Conservation (phyloP, 2,888 invertebrate genomes). For the Limnephilus marmoratus region DNA sequence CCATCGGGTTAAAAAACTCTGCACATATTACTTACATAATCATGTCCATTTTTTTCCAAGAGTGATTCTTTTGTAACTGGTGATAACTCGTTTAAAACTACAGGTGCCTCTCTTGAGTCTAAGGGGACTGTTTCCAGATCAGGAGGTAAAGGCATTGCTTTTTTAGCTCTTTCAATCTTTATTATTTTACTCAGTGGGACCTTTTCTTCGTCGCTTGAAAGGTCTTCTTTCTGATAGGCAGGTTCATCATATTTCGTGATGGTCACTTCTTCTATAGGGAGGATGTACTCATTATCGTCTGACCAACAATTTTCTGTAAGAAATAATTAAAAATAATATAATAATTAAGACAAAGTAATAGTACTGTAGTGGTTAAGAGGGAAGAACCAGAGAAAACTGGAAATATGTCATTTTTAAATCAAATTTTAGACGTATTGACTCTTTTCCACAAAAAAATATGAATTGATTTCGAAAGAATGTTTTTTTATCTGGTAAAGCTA, state of each 20-base stretch:
- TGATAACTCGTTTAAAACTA: not conserved
- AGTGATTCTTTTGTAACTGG: not conserved
- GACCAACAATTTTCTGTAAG: not conserved
- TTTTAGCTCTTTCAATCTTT: conserved; percentile 13
- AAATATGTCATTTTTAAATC: no score
- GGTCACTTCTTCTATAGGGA: not conserved
- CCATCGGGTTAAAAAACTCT: not conserved
- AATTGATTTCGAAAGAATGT: no score
- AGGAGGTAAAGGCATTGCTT: not conserved
- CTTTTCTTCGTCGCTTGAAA: not conserved
- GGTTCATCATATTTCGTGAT: not conserved
- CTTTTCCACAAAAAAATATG: no score
- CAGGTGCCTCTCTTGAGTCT: not conserved
- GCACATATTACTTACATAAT: not conserved
- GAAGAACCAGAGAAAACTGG: no score
- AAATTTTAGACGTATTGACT: no score
- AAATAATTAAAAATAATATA: not conserved
- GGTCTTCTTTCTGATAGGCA: not conserved
- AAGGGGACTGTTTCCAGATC: not conserved
- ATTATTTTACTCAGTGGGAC: not conserved
- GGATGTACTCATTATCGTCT: not conserved
- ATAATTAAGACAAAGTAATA: not conserved
- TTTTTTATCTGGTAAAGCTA: no score
- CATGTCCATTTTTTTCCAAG: not conserved
- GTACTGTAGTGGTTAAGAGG: not conserved